Evolutionary conservation across 2,888 invertebrate genomes (phyloP), one percentile per base, ranked within the genome.

Genomic region (Lapara coniferarum): DNA sequence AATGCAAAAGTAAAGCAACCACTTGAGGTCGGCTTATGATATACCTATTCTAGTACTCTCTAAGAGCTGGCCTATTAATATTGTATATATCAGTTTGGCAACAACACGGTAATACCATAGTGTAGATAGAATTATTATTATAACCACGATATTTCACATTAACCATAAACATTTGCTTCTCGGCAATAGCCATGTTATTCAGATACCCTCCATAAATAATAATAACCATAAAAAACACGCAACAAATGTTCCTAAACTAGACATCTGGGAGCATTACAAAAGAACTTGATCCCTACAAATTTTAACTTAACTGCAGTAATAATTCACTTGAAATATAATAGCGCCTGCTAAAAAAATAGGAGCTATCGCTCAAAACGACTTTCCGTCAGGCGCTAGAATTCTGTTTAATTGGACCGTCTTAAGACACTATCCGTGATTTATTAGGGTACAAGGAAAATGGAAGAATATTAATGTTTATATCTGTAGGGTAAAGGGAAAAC

Each of bases 291-390:
- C 63, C 63, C 7, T 16, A 49, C 46, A 63, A 59, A 59, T 44
- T 58, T 57, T n/a, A 46, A 19, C 19, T 19, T 63, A 19, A 63
- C 46, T 19, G 16, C 63, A 12, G 19, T 49, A 49, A 63, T 63
- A 63, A 46, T 63, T 63, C 46, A 63, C 46, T 63, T 19, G 63
- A 10, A 63, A 63, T 46, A 13, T 63, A 19, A 55, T 55, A 63
- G 63, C 63, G 63, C 63, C 63, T 63, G 63, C 8, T 59, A 6
- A 49, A 63, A 59, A 63, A 63, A 63, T 63, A 49, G 19, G 19
- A 63, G 63, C 63, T 19, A 63, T 63, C 13, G 7, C 63, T 63
- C 63, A 63, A 63, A 16, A 13, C 10, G 16, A 49, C 63, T 46
- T 63, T 49, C 16, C 16, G 44, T 63, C 46, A 63, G 59, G 59